Base-by-base conservation (phyloP, 1,140 invertebrate species). In the Orchesella cincta region DNA sequence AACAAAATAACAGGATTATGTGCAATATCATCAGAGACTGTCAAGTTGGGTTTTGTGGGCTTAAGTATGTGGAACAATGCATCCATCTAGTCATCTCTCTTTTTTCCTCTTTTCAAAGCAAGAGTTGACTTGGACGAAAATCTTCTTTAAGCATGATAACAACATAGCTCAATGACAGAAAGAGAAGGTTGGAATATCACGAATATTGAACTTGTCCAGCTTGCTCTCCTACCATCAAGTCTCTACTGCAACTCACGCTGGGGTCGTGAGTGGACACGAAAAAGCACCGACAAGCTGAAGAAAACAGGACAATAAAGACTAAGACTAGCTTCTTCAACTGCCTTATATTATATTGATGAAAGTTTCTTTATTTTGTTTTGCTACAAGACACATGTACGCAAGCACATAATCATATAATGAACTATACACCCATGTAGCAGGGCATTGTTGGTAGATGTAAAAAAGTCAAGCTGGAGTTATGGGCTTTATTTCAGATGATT, bases 11-110 rank as follows among this genome's bases (percentile, higher is more conserved):
- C 62, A 67, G 62, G 62, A 67, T 67, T 67, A 67, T 16, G 62
- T 31, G n/a, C 28, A 67, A 67, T 67, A 67, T 67, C 62, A 67
- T 67, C 62, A 67, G 62, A 67, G 23, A 67, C 62, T 67, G 62
- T 67, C 62, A 67, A 14, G 62, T 31, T 26, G 31, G 62, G 26
- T 67, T 33, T 67, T 67, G 62, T 3, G 5, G 62, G 62, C 62
- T 67, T 67, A 67, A 67, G 28, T 33, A 67, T 33, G 23, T 23
- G 31, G 31, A 67, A 33, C 26, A 67, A 67, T 67, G 62, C 62
- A 67, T 67, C 23, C 31, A 31, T 67, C 62, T 67, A 67, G 29
- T 8, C 62, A 14, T 29, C 33, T 29, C 26, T n/a, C 8, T 67
- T 33, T 67, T 67, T 33, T 57, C 52, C 23, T 23, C 52, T 23